These are phyloP conservation scores for Drosophila guanche DNA, from an alignment of 1,140 invertebrate genomes.

Conservation along the genomic window DNA sequence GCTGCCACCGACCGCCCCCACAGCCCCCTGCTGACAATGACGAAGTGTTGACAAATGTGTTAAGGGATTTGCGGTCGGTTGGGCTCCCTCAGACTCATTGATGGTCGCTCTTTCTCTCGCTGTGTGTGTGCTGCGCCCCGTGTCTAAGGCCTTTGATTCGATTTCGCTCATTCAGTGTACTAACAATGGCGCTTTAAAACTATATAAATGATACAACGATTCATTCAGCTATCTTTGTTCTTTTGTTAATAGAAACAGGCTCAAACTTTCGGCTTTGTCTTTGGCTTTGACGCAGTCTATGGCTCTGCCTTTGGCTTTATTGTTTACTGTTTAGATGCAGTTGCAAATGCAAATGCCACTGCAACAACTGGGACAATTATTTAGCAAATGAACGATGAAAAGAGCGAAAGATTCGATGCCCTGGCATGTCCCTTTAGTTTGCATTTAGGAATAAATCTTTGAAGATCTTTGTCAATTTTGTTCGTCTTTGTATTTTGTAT, in stretches of 20 bases:
- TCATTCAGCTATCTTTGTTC: neutral
- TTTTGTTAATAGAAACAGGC: constrained; percentile 6
- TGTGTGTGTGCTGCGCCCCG: constrained; percentile 52
- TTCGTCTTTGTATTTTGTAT: too few relatives aligned
- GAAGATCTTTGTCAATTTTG: too few relatives aligned
- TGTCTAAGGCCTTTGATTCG: constrained; percentile 68
- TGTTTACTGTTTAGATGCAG: too few relatives aligned
- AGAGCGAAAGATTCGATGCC: too few relatives aligned
- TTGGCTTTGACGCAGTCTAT: neutral
- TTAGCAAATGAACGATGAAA: too few relatives aligned
- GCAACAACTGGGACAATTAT: too few relatives aligned
- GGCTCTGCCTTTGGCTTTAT: too few relatives aligned
- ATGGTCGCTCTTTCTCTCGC: constrained; percentile 49
- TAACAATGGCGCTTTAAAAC: constrained; percentile 24
- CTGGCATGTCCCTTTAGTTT: too few relatives aligned
- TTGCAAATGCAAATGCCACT: too few relatives aligned
- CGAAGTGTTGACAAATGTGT: constrained; percentile 83
- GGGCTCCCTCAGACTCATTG: constrained; percentile 50
- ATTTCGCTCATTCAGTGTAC: too few relatives aligned
- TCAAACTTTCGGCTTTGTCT: too few relatives aligned
- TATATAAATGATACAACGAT: neutral
- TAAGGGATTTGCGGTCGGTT: constrained; percentile 80
- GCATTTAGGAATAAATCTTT: too few relatives aligned
- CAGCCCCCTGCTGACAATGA: constrained; percentile 64
- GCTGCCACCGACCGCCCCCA: neutral